These are phyloP conservation scores for Falco cherrug DNA, from an alignment of 2,797 vertebrate species.

Conservation along the genomic window DNA sequence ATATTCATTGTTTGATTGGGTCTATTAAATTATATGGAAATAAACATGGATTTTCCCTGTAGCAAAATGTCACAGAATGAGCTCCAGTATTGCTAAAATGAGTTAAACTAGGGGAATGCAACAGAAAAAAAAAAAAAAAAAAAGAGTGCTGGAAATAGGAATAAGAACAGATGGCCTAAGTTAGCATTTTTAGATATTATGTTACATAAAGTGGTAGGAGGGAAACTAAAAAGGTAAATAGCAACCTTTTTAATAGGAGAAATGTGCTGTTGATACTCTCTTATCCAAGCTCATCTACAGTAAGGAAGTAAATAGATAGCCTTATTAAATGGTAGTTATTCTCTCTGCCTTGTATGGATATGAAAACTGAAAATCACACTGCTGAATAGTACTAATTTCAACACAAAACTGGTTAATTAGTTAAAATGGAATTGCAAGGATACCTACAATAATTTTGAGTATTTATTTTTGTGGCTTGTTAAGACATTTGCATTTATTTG, in stretches of 20 bases:
- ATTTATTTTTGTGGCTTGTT: neutral
- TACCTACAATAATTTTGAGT: neutral
- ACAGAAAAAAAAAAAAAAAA: neutral
- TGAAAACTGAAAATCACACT: neutral
- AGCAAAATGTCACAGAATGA: slow-evolving; percentile 41
- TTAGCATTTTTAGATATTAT: slow-evolving; percentile 46
- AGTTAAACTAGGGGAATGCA: slow-evolving; percentile 10
- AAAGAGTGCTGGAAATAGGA: slow-evolving; percentile 44
- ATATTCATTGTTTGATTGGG: slow-evolving; percentile 35
- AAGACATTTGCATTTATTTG: neutral
- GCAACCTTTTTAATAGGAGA: slow-evolving; percentile 33
- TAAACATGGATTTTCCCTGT: slow-evolving; percentile 39
- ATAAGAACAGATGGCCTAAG: slow-evolving; percentile 60
- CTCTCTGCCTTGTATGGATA: neutral
- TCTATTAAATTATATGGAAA: slow-evolving; percentile 29
- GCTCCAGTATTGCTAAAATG: slow-evolving; percentile 24
- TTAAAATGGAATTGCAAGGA: neutral
- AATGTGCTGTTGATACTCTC: slow-evolving; percentile 53
- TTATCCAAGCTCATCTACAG: neutral
- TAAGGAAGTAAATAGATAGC: neutral
- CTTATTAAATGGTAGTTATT: neutral
- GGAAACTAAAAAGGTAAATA: slow-evolving; percentile 35
- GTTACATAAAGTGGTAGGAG: slow-evolving; percentile 62
- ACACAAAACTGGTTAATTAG: neutral
- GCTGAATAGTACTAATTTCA: neutral